Evolutionary conservation across 2,888 invertebrate species (phyloP).

Genomic region (Sceliomorpha sp.): DNA sequence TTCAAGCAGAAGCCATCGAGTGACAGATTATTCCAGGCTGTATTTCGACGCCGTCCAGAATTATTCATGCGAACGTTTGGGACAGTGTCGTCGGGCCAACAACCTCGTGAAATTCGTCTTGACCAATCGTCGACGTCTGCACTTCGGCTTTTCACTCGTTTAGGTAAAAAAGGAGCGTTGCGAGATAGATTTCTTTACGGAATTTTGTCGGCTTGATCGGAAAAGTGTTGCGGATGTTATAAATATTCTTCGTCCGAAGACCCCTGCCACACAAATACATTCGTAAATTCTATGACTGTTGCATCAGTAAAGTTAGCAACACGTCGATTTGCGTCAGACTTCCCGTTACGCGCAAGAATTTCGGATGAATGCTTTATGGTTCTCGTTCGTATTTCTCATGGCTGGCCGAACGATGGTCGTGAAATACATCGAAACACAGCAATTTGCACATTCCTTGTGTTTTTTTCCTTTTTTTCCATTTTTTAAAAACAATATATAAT

Average conservation of each 20-base stretch:
- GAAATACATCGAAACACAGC: conserved; percentile 12
- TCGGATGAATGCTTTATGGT: conserved; percentile 17
- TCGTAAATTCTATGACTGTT: conserved; percentile 15
- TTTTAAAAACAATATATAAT: not conserved
- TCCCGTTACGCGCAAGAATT: conserved; percentile 21
- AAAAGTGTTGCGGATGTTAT: not conserved
- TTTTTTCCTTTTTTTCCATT: too few relatives aligned
- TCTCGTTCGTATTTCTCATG: conserved; percentile 15
- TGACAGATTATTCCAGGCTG: conserved; percentile 19
- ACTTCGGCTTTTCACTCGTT: conserved; percentile 18
- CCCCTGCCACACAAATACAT: not conserved
- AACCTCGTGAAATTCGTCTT: conserved; percentile 41
- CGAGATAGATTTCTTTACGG: not conserved
- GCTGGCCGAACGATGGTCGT: conserved; percentile 10
- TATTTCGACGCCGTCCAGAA: conserved; percentile 26
- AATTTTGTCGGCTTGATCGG: not conserved
- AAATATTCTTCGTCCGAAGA: conserved; percentile 1
- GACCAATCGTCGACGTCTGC: conserved; percentile 16
- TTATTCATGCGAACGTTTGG: conserved; percentile 45
- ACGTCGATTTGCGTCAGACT: not conserved
- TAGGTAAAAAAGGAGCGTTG: conserved; percentile 5
- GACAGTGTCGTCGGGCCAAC: conserved; percentile 28
- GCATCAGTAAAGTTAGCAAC: conserved; percentile 8
- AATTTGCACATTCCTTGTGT: conserved; percentile 13
- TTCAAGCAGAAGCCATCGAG: conserved; percentile 35